Evolutionary conservation across 2,888 invertebrate species (phyloP).

Genomic region (Acrobasis repandana): DNA sequence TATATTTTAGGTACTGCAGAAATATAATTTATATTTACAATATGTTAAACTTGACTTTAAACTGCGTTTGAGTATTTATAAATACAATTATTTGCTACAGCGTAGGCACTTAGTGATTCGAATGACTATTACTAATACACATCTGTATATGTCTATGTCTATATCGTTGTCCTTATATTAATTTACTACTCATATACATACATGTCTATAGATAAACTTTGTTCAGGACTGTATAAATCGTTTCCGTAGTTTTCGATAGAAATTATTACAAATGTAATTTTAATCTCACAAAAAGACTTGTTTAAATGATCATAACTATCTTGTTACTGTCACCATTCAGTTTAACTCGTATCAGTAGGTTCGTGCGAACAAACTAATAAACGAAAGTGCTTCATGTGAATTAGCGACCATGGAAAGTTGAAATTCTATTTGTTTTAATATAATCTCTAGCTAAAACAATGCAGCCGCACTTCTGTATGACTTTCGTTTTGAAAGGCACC

Average conservation of each 20-base stretch:
- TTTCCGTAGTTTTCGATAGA: not conserved
- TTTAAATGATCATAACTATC: not conserved
- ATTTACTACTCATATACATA: slow-evolving; percentile 10
- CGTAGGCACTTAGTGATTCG: slow-evolving; percentile 41
- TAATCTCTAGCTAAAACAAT: slow-evolving; percentile 20
- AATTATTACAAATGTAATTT: not conserved
- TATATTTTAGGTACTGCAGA: slow-evolving; percentile 39
- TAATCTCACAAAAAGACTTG: not conserved
- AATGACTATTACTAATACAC: slow-evolving; percentile 28
- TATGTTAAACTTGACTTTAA: slow-evolving; percentile 42
- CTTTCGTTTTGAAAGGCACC: slow-evolving; percentile 18
- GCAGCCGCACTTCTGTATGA: slow-evolving; percentile 10
- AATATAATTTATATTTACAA: slow-evolving; percentile 65
- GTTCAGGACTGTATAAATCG: slow-evolving; percentile 1
- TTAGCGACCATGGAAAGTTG: slow-evolving; percentile 21
- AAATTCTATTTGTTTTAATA: slow-evolving; percentile 19
- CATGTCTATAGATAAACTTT: not conserved
- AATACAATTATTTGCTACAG: slow-evolving; percentile 43
- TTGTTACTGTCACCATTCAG: not conserved
- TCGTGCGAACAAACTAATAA: slow-evolving; percentile 21
- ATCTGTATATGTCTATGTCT: not conserved
- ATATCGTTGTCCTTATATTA: slow-evolving; percentile 1
- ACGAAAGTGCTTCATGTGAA: slow-evolving; percentile 23
- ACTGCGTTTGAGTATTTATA: slow-evolving; percentile 57
- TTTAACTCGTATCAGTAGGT: slow-evolving; percentile 15